These are phyloP conservation scores for Oryzaephilus surinamensis DNA, from an alignment of 1,140 invertebrate genomes.

Conservation along the genomic window DNA sequence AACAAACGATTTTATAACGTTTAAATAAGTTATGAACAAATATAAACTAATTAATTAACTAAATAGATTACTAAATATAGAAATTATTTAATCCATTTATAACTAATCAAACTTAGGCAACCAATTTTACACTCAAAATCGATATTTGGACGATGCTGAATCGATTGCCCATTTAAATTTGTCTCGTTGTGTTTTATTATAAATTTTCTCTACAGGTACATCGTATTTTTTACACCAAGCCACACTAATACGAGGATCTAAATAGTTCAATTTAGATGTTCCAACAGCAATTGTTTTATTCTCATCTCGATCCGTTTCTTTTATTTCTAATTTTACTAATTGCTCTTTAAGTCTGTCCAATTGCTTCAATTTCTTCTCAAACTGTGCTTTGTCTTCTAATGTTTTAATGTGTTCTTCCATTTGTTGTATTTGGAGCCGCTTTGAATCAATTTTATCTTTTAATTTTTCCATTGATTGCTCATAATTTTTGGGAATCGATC, in stretches of 20 bases:
- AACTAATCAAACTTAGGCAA: too few species aligned
- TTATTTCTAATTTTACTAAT: constrained; percentile 87
- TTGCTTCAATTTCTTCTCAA: constrained; percentile 87
- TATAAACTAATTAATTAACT: too few species aligned
- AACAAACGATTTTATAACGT: too few species aligned
- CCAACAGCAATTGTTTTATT: constrained; percentile 99
- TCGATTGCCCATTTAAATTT: constrained; percentile 99
- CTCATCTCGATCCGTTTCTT: constrained; percentile 96
- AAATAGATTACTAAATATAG: too few species aligned
- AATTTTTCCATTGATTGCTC: constrained; percentile 98
- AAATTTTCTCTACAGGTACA: constrained; percentile 97
- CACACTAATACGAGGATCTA: constrained; percentile 96
- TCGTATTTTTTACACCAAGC: constrained; percentile 98
- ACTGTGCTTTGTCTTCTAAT: constrained; percentile 69
- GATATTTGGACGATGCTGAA: constrained; percentile 91
- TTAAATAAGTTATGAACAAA: too few species aligned
- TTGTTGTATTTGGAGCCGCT: constrained; percentile 75
- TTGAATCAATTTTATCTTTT: constrained; percentile 88
- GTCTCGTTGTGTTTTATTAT: constrained; percentile 98
- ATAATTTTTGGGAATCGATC: constrained; percentile 82
- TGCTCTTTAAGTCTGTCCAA: constrained; percentile 83
- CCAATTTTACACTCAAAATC: constrained; percentile 74
- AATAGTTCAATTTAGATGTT: constrained; percentile 98
- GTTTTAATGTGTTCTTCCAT: constrained; percentile 65
- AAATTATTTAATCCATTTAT: too few species aligned